These are phyloP conservation scores for Plagiodera versicolora DNA, from an alignment of 2,888 invertebrate species.

Conservation along the genomic window DNA sequence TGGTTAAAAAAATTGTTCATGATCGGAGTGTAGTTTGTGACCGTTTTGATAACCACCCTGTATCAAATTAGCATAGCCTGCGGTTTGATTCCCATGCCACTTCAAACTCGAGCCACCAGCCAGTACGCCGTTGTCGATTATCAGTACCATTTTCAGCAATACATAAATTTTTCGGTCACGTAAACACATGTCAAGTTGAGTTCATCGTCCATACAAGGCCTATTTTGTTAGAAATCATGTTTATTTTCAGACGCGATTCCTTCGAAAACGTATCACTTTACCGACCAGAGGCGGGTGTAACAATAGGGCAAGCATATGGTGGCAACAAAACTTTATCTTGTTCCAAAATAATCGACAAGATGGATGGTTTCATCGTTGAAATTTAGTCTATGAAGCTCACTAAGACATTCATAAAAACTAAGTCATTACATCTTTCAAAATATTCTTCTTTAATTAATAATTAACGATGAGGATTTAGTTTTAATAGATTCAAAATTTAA, in stretches of 20 bases:
- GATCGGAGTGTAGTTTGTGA: too few relatives aligned
- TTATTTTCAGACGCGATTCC: slow-evolving; percentile 21
- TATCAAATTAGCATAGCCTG: neutral
- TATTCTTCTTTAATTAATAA: too few relatives aligned
- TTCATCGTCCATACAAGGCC: slow-evolving; percentile 23
- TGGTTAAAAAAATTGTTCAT: too few relatives aligned
- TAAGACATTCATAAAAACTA: too few relatives aligned
- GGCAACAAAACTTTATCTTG: too few relatives aligned
- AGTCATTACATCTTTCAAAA: too few relatives aligned
- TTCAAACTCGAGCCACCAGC: neutral
- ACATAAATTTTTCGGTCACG: slow-evolving; percentile 6
- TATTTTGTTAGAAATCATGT: slow-evolving; percentile 17
- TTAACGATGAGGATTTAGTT: too few relatives aligned
- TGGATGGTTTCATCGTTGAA: too few relatives aligned
- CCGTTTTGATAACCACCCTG: neutral
- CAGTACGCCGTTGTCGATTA: neutral
- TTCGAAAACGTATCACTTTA: slow-evolving; percentile 18
- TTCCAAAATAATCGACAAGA: too few relatives aligned
- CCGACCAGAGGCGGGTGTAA: neutral
- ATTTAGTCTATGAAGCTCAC: too few relatives aligned
- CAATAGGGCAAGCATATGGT: too few relatives aligned
- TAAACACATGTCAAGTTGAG: slow-evolving; percentile 14
- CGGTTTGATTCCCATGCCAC: neutral
- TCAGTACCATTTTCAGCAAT: neutral
- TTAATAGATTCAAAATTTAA: too few relatives aligned